Conservation (phyloP, 1,140 invertebrate species). For the Lepidurus couesii region DNA sequence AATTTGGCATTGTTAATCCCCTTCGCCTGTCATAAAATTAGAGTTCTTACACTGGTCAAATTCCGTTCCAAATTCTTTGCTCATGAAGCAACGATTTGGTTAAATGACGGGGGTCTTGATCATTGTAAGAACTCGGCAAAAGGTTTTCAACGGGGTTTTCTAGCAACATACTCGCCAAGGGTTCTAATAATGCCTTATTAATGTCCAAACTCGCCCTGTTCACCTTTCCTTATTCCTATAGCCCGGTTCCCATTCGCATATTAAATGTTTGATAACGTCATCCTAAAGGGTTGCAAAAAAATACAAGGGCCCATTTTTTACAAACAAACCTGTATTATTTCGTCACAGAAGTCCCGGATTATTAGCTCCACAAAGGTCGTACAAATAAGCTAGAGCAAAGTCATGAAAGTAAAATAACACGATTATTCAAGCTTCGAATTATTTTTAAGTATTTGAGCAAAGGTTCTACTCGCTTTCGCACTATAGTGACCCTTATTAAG, state of each 20-base stretch:
- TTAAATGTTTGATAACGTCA: neutral
- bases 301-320: neutral
- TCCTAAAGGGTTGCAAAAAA: neutral
- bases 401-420: too few species aligned
- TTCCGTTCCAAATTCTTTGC: neutral
- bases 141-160: neutral
- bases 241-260: conserved; percentile 3
- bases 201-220: neutral
- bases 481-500: too few species aligned
- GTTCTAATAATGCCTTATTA: conserved; percentile 11
- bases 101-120: neutral
- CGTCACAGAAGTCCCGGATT: neutral
- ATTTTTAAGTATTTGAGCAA: too few species aligned
- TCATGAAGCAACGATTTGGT: neutral
- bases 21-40: neutral
- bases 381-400: neutral
- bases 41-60: neutral
- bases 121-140: neutral
- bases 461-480: too few species aligned
- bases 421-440: too few species aligned
- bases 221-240: neutral
- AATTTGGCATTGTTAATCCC: neutral
- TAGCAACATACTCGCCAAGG: neutral
- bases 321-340: neutral
- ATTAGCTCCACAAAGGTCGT: too few species aligned